Percentiles rank a stretch among this genome's conserved stretches.
Evolutionary conservation across 2,888 invertebrate species (phyloP).

Genomic region (Pseudeuparius sepicola): DNA sequence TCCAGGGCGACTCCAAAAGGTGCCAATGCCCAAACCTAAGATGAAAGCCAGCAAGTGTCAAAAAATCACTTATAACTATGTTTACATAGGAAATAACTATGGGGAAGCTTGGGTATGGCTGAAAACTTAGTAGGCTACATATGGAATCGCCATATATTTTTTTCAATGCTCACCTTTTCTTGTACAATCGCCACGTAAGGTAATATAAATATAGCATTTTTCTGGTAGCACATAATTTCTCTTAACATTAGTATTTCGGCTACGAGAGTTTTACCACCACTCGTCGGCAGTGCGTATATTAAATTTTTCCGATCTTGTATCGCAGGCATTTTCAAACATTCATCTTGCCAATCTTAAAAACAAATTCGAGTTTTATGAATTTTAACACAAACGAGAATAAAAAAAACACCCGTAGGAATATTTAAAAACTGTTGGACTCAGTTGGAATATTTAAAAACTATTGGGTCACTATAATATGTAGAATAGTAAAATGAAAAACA

Average conservation of each 20-base stretch:
- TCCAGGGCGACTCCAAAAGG: slow-evolving; percentile 80
- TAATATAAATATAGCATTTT: slow-evolving; percentile 79
- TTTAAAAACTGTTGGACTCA: too few relatives aligned
- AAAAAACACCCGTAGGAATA: too few relatives aligned
- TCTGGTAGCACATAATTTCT: slow-evolving; percentile 69
- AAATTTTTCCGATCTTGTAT: slow-evolving; percentile 66
- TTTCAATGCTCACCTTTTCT: slow-evolving; percentile 64
- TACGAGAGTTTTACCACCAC: slow-evolving; percentile 94
- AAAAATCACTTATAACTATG: too few relatives aligned
- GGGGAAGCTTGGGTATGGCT: too few relatives aligned
- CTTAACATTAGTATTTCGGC: slow-evolving; percentile 89
- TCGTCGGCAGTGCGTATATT: slow-evolving; percentile 89
- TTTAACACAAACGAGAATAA: too few relatives aligned
- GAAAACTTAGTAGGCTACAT: too few relatives aligned
- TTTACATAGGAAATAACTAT: too few relatives aligned
- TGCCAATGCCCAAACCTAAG: slow-evolving; percentile 69
- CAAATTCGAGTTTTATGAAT: too few relatives aligned
- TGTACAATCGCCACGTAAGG: slow-evolving; percentile 96
- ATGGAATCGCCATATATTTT: too few relatives aligned
- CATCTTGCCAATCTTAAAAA: slow-evolving; percentile 82
- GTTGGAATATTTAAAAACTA: background rate
- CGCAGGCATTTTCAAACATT: slow-evolving; percentile 74
- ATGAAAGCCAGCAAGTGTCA: too few relatives aligned
- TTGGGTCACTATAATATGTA: too few relatives aligned
- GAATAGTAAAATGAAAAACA: too few relatives aligned